Base-by-base conservation (phyloP, 2,888 invertebrate species). In the Salticus scenicus region DNA sequence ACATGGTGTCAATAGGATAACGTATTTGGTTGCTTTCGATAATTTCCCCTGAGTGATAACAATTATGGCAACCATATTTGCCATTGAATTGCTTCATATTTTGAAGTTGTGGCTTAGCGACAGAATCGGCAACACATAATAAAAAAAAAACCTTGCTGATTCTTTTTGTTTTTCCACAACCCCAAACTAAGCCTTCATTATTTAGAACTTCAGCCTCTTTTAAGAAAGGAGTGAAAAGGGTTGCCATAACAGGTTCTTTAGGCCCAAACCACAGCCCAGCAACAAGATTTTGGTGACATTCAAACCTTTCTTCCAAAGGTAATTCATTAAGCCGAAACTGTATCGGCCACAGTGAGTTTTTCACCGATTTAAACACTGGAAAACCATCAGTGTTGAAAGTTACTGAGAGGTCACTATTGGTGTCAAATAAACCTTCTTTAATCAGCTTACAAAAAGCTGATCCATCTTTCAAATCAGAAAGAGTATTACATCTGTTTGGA, bases 21-120 rank as follows among this genome's bases (percentile, higher is more conserved):
- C 42, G 42, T 14, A 8, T 42, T 42, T 42, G 42, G 14, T 42
- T 42, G 42, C 42, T 14, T 42, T 42, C 42, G 14, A 42, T 14
- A 42, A 42, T 42, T 14, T 42, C 42, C 14, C 42, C 42, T 42
- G 42, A 14, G 14, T 42, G 42, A 14, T 42, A 42, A 42, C 42
- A 42, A 42, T 42, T 14, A 20, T 8, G 27, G 27, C 64, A 64
- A n/a, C 27, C 64, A 64, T 64, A 64, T 64, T 64, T 64, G 8
- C 64, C 64, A 64, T 64, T 64, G 27, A 20, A 64, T 64, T 64
- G 64, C n/a, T n/a, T 8, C n/a, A 64, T 64, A 64, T 64, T 64
- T 64, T 64, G 64, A 64, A 64, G n/a, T 10, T 24, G 27, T 12
- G 20, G 27, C n/a, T 24, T n/a, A 64, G 64, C 64, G n/a, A 64